These are phyloP conservation scores for Phenganax marumi DNA, from an alignment of 92 coral and sea anemone genomes.

Conservation along the genomic window DNA sequence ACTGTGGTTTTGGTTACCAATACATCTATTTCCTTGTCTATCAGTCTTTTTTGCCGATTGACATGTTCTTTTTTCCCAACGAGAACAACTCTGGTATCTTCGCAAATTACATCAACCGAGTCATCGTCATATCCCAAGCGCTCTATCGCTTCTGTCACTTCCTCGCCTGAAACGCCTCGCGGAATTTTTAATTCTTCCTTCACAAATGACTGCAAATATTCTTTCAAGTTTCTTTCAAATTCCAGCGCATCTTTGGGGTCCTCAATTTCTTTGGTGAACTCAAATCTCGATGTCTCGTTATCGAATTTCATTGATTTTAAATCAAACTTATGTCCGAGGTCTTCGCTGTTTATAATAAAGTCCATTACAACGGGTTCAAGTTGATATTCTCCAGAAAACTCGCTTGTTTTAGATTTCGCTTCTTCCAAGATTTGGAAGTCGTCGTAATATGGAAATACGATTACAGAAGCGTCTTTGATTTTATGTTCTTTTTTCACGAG, in stretches of 20 bases:
- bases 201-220: conserved; percentile 17
- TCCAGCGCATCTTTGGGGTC: not conserved
- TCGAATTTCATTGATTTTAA: conserved; percentile 10
- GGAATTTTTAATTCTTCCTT: conserved; percentile 1
- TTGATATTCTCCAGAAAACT: not conserved
- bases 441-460: conserved; percentile 25
- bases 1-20: not conserved
- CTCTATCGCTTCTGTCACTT: not conserved
- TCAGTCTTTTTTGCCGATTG: not conserved
- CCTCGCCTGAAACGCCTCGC: not conserved
- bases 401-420: not conserved
- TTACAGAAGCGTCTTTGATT: not conserved
- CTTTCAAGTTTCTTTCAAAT: conserved; percentile 1
- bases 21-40: not conserved
- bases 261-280: conserved; percentile 14
- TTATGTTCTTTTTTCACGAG: conserved; percentile 27
- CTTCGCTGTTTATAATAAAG: not conserved
- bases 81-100: not conserved
- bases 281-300: not conserved
- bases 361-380: not conserved
- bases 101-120: not conserved
- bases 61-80: conserved; percentile 12
- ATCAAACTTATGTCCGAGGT: conserved; percentile 2
- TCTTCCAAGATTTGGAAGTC: conserved; percentile 5
- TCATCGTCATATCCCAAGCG: not conserved